Evolutionary conservation across 2,113 vertebrate genomes (phyloP).

Genomic region (Conger conger): DNA sequence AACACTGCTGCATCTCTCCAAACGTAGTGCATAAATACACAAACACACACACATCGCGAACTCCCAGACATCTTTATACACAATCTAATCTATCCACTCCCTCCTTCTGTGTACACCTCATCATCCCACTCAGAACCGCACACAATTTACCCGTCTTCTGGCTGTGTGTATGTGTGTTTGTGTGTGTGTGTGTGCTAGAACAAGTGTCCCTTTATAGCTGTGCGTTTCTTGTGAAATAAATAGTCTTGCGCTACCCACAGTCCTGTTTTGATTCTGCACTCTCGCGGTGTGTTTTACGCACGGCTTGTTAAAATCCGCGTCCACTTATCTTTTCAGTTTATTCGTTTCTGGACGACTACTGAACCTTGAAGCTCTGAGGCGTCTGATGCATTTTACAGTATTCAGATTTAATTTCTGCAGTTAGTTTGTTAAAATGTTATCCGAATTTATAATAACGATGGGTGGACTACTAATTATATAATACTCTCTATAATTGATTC

Average conservation of each 20-base stretch:
- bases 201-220: constrained; percentile 30
- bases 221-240: constrained; percentile 23
- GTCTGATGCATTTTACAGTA: not conserved
- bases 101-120: not conserved
- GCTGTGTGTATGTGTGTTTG: not conserved
- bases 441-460: not conserved
- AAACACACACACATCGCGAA: not conserved
- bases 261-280: constrained; percentile 21
- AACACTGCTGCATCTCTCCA: not conserved
- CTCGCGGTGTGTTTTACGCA: constrained; percentile 20
- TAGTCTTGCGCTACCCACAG: constrained; percentile 16
- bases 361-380: constrained; percentile 1
- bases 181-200: constrained; percentile 6
- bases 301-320: constrained; percentile 27
- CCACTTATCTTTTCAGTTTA: constrained; percentile 17
- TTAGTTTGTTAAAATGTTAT: not conserved
- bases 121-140: constrained; percentile 2
- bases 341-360: not conserved
- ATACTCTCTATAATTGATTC: no score
- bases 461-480: no score
- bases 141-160: constrained; percentile 1
- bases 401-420: not conserved
- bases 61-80: not conserved
- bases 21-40: not conserved
- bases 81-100: not conserved